phyloP scores from a whole-genome alignment of 2,797 vertebrate genomes.

The Falco berigora region DNA sequence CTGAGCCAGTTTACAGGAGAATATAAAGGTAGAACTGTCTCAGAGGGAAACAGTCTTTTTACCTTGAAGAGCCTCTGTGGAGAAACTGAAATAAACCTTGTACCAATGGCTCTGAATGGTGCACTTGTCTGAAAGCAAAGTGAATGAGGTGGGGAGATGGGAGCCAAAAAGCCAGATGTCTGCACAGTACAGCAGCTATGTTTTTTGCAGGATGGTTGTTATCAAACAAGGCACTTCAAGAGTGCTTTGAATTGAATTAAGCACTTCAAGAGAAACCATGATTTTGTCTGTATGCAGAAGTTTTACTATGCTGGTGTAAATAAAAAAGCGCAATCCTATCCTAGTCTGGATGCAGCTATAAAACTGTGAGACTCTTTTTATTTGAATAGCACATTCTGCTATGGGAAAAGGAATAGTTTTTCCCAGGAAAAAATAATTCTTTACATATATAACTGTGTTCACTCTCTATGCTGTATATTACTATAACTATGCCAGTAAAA shows the following conservation, averaged over 20 bases:
- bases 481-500: background rate
- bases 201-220: background rate
- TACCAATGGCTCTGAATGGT: slow-evolving; percentile 18
- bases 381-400: background rate
- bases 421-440: background rate
- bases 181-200: background rate
- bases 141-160: background rate
- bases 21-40: slow-evolving; percentile 42
- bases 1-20: background rate
- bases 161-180: background rate
- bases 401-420: background rate
- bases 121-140: slow-evolving; percentile 11
- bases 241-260: background rate
- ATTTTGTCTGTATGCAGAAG: background rate
- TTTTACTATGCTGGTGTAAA: background rate
- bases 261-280: background rate
- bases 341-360: background rate
- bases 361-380: background rate
- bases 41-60: background rate
- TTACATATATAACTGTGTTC: background rate
- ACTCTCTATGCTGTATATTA: background rate
- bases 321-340: background rate
- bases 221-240: background rate
- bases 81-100: slow-evolving; percentile 30
- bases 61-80: background rate